These are phyloP conservation scores for Drosophila seclusa DNA, from an alignment of 2,888 invertebrate species.

Conservation along the genomic window DNA sequence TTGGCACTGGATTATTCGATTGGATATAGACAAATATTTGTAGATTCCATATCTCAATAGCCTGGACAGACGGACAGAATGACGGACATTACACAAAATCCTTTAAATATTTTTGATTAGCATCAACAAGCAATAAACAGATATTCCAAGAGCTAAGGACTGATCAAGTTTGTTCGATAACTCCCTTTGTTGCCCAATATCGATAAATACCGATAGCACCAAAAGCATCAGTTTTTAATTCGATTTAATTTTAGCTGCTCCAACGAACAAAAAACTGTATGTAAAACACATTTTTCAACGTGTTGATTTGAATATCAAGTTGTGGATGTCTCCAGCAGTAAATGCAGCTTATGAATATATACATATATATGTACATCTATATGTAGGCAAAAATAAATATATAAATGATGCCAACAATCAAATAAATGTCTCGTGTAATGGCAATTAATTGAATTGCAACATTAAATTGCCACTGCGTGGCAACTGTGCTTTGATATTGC, in stretches of 20 bases:
- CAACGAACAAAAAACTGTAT: not conserved
- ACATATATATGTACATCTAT: no score
- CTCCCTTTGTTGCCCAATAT: not conserved
- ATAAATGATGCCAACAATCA: not conserved
- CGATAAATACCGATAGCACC: not conserved
- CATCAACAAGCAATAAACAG: not conserved
- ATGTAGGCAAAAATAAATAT: not conserved
- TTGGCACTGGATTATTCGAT: not conserved
- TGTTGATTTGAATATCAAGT: no score
- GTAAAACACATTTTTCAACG: not conserved
- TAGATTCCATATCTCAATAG: not conserved
- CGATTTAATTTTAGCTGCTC: not conserved
- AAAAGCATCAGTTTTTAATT: not conserved
- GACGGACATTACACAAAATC: no score
- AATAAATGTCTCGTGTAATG: not conserved
- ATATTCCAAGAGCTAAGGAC: not conserved
- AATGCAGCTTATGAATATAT: no score
- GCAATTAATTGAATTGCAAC: slow-evolving; percentile 3
- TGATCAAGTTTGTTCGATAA: not conserved
- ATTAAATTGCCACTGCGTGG: not conserved
- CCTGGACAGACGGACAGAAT: no score
- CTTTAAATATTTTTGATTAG: not conserved
- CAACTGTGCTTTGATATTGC: not conserved
- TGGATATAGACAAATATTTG: not conserved
- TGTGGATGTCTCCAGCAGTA: not conserved